phyloP scores from a whole-genome alignment of 2,888 invertebrate species.

The Synanthedon tipuliformis region DNA sequence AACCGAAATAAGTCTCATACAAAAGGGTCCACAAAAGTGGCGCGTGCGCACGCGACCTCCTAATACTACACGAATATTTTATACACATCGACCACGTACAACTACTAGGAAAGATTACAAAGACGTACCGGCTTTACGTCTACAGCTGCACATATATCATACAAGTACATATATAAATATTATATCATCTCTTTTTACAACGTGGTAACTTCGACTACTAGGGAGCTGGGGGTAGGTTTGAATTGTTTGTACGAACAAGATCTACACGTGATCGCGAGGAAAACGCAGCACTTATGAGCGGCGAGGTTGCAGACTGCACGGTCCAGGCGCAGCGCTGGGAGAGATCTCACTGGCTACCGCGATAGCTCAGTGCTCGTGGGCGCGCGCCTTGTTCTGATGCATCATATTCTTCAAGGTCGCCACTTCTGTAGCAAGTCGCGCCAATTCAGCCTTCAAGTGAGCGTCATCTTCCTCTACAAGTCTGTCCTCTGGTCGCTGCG shows the following conservation, averaged over 20 bases:
- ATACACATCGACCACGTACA: conserved; percentile 44
- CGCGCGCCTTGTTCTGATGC: conserved; percentile 71
- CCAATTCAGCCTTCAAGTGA: conserved; percentile 86
- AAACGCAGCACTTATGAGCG: conserved; percentile 6
- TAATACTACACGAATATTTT: conserved; percentile 24
- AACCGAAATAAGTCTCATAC: conserved; percentile 56
- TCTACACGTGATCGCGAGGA: conserved; percentile 17
- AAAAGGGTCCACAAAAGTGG: conserved; percentile 19
- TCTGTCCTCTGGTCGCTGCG: conserved; percentile 46
- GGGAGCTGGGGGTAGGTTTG: conserved; percentile 31
- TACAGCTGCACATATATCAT: conserved; percentile 60
- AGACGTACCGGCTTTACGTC: conserved; percentile 46
- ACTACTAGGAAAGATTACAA: conserved; percentile 61
- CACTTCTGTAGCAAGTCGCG: conserved; percentile 90
- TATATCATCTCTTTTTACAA: conserved; percentile 47
- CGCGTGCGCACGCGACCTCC: conserved; percentile 19
- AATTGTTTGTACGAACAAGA: conserved; percentile 54
- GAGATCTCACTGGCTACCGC: conserved; percentile 7
- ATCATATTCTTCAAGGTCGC: conserved; percentile 88
- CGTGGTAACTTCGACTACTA: conserved; percentile 61
- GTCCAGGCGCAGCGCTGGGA: conserved; percentile 12
- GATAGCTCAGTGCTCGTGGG: conserved; percentile 57
- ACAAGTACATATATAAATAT: conserved; percentile 36
- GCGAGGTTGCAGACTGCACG: conserved; percentile 10
- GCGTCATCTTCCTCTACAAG: conserved; percentile 73